Evolutionary conservation across 2,888 invertebrate genomes (phyloP).

Genomic region (Ethmia dodecea): DNA sequence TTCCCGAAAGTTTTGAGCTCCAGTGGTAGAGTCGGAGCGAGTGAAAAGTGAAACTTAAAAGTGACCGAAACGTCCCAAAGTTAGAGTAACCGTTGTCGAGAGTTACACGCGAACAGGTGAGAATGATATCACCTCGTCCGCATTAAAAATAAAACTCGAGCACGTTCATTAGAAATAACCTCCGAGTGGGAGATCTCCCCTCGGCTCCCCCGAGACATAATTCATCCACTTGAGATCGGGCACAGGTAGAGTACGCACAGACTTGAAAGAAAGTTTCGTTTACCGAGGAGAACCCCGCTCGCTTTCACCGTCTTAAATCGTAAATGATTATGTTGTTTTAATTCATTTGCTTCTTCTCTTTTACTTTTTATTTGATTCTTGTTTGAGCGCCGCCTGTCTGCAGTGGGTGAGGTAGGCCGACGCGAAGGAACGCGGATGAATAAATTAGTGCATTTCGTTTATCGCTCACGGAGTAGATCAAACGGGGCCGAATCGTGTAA

Average conservation of each 20-base stretch:
- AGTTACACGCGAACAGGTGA: conserved; percentile 44
- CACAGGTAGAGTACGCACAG: conserved; percentile 60
- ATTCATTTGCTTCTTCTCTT: conserved; percentile 70
- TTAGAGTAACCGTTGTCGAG: conserved; percentile 10
- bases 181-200: conserved; percentile 49
- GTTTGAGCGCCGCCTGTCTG: conserved; percentile 71
- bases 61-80: too few species aligned
- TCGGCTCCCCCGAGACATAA: conserved; percentile 66
- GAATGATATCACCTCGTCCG: conserved; percentile 50
- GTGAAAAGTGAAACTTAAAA: too few species aligned
- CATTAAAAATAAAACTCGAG: conserved; percentile 62
- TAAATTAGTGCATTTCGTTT: conserved; percentile 40
- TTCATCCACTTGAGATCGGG: conserved; percentile 74
- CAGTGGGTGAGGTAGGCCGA: conserved; percentile 48
- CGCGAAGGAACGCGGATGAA: conserved; percentile 35
- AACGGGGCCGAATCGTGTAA: conserved; percentile 16
- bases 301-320: conserved; percentile 64
- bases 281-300: conserved; percentile 63
- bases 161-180: conserved; percentile 67
- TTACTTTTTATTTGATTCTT: conserved; percentile 59
- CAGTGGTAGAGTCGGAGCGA: too few species aligned
- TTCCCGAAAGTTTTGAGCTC: too few species aligned
- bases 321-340: conserved; percentile 76
- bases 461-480: conserved; percentile 29
- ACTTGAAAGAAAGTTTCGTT: conserved; percentile 74